A percentile compares a stretch with the other conserved stretches of the same genome.
These are phyloP conservation scores for Cynoglossus semilaevis DNA, from an alignment of 2,113 vertebrate species.

Conservation along the genomic window DNA sequence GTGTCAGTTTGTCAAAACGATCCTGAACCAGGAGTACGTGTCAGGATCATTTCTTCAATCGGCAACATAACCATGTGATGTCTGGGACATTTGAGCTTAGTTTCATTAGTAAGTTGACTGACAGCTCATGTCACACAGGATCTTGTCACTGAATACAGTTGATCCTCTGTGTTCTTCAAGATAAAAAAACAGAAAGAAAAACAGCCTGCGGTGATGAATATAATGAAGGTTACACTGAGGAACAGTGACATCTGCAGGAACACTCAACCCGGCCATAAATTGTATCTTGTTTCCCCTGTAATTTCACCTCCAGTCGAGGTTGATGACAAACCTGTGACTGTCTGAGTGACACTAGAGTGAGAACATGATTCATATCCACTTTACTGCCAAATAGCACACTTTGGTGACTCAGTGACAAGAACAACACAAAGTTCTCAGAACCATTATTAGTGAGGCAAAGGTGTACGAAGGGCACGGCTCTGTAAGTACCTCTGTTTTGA, in stretches of 20 bases:
- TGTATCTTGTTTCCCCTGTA: not conserved
- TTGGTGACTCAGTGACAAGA: no score
- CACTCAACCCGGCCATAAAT: conserved; percentile 18
- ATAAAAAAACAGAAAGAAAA: conserved; percentile 35
- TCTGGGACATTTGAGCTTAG: not conserved
- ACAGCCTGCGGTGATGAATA: not conserved
- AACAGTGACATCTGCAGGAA: conserved; percentile 10
- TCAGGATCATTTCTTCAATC: not conserved
- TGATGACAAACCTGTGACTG: conserved; percentile 17
- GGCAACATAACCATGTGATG: not conserved
- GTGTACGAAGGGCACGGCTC: no score
- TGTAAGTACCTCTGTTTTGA: no score
- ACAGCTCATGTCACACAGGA: not conserved
- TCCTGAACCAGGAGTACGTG: not conserved
- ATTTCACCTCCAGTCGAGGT: conserved; percentile 17
- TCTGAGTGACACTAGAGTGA: not conserved
- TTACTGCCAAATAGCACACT: conserved; percentile 2
- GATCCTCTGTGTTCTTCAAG: not conserved
- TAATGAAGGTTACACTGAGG: not conserved
- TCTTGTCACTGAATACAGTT: not conserved
- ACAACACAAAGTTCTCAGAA: no score
- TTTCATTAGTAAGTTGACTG: no score
- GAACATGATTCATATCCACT: conserved; percentile 17
- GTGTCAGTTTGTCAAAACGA: conserved; percentile 12
- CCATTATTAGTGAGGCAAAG: no score